Evolutionary conservation across 2,888 invertebrate genomes (phyloP), one percentile per base, ranked within the genome.

Genomic region (Sericinus montela): DNA sequence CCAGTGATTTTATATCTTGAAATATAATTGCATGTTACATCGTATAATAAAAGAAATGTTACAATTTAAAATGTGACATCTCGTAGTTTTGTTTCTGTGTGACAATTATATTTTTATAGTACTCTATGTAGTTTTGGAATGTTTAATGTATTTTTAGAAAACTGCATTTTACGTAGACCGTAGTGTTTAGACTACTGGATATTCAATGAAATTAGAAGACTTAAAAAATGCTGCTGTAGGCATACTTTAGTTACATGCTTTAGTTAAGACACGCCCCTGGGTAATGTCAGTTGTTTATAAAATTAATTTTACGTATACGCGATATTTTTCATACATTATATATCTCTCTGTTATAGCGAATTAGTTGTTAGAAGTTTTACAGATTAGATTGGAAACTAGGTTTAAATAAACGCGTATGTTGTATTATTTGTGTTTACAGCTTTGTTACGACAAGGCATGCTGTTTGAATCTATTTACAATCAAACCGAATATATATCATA

Each of bases 61-160:
- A 38, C 29, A 51, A 43, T n/a, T 47, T 37, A 55, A 48, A 59
- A 60, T 54, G 63, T 64, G 57, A 65, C 56, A 30, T 55, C 63
- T 57, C 62, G 65, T 63, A 11, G 64, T 51, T n/a, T n/a, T 47
- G 49, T 35, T 67, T 53, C 59, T 65, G 67, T 65, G 62, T 52
- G 59, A 52, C 58, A 48, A 72, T 32, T 11, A 7, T 82, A 83
- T 84, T 84, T 84, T 83, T 84, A 80, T 83, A 84, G 54, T 70
- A 69, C 72, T 78, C 74, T 81, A 75, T 73, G 71, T 76, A 74
- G 69, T 73, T 69, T 79, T 55, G 65, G 67, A 67, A 74, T 55
- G 62, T 65, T 77, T 72, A 42, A 67, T 60, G 67, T 72, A 70
- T 62, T 67, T 59, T 67, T 70, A 75, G 69, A 70, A 50, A 54